Conservation (phyloP, 2,113 vertebrate species). For the human region DNA sequence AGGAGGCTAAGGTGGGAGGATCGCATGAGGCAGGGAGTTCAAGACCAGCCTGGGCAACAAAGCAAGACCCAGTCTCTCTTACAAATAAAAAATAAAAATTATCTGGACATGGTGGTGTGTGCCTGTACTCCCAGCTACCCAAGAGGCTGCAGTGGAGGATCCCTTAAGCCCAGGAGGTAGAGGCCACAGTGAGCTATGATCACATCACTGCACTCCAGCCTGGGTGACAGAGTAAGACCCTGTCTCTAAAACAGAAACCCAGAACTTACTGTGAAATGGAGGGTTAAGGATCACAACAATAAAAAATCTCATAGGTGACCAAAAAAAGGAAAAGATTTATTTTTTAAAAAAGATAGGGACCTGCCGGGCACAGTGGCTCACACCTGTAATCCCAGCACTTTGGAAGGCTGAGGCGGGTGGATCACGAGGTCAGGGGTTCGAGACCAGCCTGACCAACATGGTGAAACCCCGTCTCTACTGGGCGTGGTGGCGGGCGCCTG, state of each 20-base stretch:
- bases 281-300: background rate
- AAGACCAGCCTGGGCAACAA: background rate
- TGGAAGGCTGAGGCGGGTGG: no score
- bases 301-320: background rate
- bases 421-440: no score
- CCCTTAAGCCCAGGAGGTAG: background rate
- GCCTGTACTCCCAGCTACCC: background rate
- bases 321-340: background rate
- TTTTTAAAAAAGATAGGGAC: background rate
- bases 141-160: background rate
- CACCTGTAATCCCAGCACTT: no score
- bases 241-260: background rate
- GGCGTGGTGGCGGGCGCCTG: no score
- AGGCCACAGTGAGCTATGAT: background rate
- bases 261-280: background rate
- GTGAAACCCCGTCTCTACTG: no score
- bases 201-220: background rate
- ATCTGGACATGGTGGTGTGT: background rate
- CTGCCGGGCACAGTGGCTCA: no score
- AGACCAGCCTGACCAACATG: no score
- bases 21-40: background rate
- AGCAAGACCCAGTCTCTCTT: no score
- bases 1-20: background rate
- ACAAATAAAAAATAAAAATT: background rate
- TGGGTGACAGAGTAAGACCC: background rate